Conservation (phyloP, 1,140 invertebrate species). For the Epicauta chinensis region DNA sequence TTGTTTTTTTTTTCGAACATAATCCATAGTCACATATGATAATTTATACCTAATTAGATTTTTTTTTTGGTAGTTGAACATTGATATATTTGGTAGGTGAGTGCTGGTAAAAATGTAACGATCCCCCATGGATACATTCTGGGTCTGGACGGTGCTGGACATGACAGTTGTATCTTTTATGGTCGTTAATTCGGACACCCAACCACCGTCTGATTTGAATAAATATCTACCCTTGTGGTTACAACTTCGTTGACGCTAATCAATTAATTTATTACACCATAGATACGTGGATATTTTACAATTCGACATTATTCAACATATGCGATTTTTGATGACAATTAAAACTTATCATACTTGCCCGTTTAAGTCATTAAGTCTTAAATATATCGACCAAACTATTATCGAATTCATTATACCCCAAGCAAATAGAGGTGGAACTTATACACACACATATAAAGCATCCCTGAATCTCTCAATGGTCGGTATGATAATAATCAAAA, state of each 20-base stretch:
- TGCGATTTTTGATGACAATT: constrained; percentile 4
- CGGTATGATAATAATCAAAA: constrained; percentile 3
- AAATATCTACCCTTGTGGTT: neutral
- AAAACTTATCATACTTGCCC: too few relatives aligned
- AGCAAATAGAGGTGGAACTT: too few relatives aligned
- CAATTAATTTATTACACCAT: constrained; percentile 4
- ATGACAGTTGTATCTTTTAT: constrained; percentile 11
- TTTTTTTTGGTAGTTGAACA: too few relatives aligned
- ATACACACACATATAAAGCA: too few relatives aligned
- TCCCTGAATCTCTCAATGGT: neutral
- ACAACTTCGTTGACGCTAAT: neutral
- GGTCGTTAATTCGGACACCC: constrained; percentile 1
- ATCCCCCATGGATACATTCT: too few relatives aligned
- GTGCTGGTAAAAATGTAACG: too few relatives aligned
- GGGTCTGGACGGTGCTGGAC: neutral
- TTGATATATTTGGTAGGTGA: too few relatives aligned
- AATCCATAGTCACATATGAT: too few relatives aligned
- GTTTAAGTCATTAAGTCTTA: neutral
- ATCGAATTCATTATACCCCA: too few relatives aligned
- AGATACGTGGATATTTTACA: constrained; percentile 1
- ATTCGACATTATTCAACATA: neutral
- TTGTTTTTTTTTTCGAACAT: too few relatives aligned
- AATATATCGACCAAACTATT: neutral
- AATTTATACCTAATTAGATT: too few relatives aligned
- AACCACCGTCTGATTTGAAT: neutral